Conservation (phyloP, 1,140 invertebrate genomes). For the Fopius arisanus region DNA sequence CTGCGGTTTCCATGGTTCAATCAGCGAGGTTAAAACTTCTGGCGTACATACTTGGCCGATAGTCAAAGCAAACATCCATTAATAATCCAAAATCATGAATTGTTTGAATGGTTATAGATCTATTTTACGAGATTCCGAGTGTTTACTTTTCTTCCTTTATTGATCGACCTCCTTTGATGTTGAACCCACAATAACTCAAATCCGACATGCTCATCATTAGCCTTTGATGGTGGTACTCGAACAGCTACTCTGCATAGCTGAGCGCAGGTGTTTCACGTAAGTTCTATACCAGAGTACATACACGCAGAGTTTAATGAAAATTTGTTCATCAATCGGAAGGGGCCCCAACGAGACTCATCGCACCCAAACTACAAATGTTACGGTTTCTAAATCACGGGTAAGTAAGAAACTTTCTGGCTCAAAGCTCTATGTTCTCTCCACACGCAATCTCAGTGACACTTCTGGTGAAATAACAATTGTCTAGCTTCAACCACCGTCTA, state of each 20-base stretch:
- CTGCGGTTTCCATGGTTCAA: too few species aligned
- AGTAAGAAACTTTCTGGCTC: background rate
- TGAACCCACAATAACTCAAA: background rate
- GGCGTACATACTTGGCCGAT: too few species aligned
- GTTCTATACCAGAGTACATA: background rate
- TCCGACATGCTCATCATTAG: background rate
- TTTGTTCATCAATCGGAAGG: conserved; percentile 3
- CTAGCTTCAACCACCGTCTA: background rate
- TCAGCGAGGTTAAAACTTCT: too few species aligned
- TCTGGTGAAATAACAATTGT: conserved; percentile 19
- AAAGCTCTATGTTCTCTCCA: conserved; percentile 9
- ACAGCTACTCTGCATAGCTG: background rate
- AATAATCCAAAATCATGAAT: background rate
- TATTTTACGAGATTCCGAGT: background rate
- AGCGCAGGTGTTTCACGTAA: background rate
- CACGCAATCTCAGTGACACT: conserved; percentile 27
- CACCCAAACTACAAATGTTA: conserved; percentile 1
- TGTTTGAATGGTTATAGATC: background rate
- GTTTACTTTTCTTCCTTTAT: background rate
- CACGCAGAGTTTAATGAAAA: background rate
- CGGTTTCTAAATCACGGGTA: background rate
- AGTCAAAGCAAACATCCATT: background rate
- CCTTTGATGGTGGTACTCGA: background rate
- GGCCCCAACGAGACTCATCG: background rate
- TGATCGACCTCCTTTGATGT: background rate